Evolutionary conservation across 2,797 vertebrate genomes (phyloP).

Genomic region (Mustela erminea): DNA sequence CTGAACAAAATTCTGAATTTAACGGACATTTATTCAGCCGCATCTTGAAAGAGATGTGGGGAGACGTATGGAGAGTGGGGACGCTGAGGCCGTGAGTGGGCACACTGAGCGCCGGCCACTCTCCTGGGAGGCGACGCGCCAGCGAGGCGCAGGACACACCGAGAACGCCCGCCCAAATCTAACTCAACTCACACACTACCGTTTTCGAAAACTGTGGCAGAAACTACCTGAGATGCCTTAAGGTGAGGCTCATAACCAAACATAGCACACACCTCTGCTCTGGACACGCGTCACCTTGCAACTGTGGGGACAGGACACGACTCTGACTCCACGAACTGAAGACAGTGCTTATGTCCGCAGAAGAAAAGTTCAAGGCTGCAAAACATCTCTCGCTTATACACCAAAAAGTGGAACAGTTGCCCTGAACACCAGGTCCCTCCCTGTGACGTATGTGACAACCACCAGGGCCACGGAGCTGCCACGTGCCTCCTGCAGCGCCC

Average conservation of each 20-base stretch:
- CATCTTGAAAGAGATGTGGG: not conserved
- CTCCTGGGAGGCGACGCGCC: not conserved
- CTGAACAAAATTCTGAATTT: not conserved
- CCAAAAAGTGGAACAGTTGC: not conserved
- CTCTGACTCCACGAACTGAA: too few species aligned
- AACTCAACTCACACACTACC: not conserved
- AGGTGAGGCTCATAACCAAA: not conserved
- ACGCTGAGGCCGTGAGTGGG: not conserved
- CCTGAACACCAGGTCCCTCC: not conserved
- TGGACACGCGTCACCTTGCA: not conserved
- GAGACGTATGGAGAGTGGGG: too few species aligned
- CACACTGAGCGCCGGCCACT: not conserved
- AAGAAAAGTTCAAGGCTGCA: not conserved
- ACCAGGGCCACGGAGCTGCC: not conserved
- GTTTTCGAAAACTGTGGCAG: not conserved
- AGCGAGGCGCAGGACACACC: not conserved
- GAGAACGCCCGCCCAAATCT: not conserved
- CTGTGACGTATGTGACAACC: not conserved
- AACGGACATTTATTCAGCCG: not conserved
- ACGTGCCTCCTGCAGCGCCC: not conserved
- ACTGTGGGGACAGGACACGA: too few species aligned
- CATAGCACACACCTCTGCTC: not conserved
- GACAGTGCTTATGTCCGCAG: not conserved
- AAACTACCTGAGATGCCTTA: not conserved
- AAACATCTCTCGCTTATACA: not conserved